phyloP scores from a whole-genome alignment of 2,797 vertebrate species.

The Cheirogaleus major region DNA sequence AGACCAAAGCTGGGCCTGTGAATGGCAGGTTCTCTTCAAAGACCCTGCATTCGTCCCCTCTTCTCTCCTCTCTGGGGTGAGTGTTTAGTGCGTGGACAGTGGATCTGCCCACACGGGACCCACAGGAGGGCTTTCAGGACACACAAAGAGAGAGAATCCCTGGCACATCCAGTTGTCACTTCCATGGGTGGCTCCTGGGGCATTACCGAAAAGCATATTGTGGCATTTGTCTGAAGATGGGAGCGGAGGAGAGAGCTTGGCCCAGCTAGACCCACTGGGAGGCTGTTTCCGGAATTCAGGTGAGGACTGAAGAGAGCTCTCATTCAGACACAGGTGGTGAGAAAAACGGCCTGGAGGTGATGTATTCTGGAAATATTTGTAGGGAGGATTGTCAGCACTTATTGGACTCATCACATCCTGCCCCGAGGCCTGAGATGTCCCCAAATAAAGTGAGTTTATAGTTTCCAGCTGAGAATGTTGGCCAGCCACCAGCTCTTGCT shows the following conservation, averaged over 20 bases:
- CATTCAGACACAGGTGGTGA: slow-evolving; percentile 35
- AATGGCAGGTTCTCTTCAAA: not conserved
- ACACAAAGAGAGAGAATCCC: not conserved
- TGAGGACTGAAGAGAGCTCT: not conserved
- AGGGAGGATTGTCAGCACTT: slow-evolving; percentile 11
- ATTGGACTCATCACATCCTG: slow-evolving; percentile 65
- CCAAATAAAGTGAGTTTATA: slow-evolving; percentile 70
- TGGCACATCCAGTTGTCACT: not conserved
- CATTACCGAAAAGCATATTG: not conserved
- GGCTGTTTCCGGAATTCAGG: not conserved
- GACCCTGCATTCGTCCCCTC: too few species aligned
- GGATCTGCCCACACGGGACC: not conserved
- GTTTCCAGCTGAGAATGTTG: slow-evolving; percentile 73
- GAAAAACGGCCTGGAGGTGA: slow-evolving; percentile 34
- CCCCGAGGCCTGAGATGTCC: slow-evolving; percentile 66
- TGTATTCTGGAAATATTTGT: slow-evolving; percentile 48
- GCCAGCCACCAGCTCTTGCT: slow-evolving; percentile 58
- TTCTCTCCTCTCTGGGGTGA: accelerated
- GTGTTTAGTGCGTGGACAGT: not conserved
- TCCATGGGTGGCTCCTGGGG: not conserved
- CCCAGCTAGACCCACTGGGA: accelerated
- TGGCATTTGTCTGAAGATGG: not conserved
- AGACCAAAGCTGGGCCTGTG: not conserved
- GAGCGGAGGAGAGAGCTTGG: not conserved
- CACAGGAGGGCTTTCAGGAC: not conserved